These are phyloP conservation scores for Aplysina aerophoba DNA, from an alignment of 37 sponge, comb jelly and placozoan species.

Conservation along the genomic window DNA sequence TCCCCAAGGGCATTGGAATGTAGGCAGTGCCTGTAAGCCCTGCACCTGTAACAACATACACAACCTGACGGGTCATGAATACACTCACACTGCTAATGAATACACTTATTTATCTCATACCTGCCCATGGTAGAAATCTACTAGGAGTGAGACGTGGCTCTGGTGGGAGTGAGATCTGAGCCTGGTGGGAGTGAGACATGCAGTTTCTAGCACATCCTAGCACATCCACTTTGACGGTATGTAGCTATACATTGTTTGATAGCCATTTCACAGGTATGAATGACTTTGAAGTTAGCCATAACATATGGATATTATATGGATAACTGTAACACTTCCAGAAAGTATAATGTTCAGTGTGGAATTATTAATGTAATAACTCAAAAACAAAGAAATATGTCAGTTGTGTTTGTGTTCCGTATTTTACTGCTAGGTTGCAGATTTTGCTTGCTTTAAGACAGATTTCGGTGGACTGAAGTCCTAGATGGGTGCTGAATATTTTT, in stretches of 20 bases:
- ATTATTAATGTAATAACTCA: not conserved
- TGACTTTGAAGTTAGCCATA: no score
- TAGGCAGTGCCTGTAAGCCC: no score
- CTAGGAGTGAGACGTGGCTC: no score
- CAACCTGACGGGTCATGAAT: no score
- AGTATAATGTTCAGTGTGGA: not conserved
- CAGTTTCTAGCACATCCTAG: not conserved
- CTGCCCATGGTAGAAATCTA: conserved; percentile 16
- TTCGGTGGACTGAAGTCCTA: conserved; percentile 45
- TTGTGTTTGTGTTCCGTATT: conserved; percentile 36
- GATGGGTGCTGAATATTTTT: conserved; percentile 4
- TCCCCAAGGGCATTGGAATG: no score
- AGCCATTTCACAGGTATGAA: not conserved
- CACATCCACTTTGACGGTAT: no score
- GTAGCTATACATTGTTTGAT: not conserved
- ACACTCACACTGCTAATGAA: not conserved
- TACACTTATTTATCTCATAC: not conserved
- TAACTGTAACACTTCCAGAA: not conserved
- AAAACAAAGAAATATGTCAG: not conserved
- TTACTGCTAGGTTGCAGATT: conserved; percentile 53
- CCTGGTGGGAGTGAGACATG: conserved; percentile 22
- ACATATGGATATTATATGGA: no score
- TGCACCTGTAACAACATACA: no score
- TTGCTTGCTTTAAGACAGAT: conserved; percentile 38
- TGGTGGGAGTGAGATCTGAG: no score